These are phyloP conservation scores for Caenorhabditis tropicalis DNA, from an alignment of 1,140 invertebrate genomes.

Conservation along the genomic window DNA sequence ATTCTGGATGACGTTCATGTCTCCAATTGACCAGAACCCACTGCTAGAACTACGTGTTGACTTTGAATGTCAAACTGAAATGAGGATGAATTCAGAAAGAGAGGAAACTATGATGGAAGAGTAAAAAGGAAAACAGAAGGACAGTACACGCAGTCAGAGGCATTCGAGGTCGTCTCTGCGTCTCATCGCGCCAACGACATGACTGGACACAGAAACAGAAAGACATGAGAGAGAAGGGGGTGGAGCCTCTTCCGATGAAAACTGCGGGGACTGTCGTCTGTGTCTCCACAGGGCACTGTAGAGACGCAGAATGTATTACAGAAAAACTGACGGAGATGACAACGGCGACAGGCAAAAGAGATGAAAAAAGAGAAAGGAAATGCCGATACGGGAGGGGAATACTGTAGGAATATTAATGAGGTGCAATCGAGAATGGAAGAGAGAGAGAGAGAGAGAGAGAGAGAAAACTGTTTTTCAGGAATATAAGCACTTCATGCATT, in stretches of 20 bases:
- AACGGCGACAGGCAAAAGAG: slow-evolving; percentile 2
- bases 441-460: not conserved
- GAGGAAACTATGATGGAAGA: not conserved
- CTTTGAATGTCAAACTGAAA: not conserved
- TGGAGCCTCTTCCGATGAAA: not conserved
- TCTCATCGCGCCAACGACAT: slow-evolving; percentile 26
- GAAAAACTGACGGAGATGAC: slow-evolving; percentile 12
- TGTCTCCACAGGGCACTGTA: not conserved
- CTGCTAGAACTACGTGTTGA: not conserved
- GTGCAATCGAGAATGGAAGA: slow-evolving; percentile 16
- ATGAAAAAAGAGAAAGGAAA: not conserved
- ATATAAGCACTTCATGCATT: too few relatives aligned
- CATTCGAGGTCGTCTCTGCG: slow-evolving; percentile 22
- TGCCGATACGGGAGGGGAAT: not conserved
- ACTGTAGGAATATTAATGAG: slow-evolving; percentile 40
- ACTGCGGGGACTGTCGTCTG: not conserved
- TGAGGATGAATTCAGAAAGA: not conserved
- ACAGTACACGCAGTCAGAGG: slow-evolving; percentile 30
- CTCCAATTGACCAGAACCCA: not conserved
- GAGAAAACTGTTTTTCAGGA: too few relatives aligned
- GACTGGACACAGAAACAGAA: not conserved
- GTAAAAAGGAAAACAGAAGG: slow-evolving; percentile 36
- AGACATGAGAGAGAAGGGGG: not conserved
- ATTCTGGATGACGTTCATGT: slow-evolving; percentile 69
- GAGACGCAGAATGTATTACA: slow-evolving; percentile 16